phyloP scores from a whole-genome alignment of 2,888 invertebrate genomes.

The Conchocele bisecta region DNA sequence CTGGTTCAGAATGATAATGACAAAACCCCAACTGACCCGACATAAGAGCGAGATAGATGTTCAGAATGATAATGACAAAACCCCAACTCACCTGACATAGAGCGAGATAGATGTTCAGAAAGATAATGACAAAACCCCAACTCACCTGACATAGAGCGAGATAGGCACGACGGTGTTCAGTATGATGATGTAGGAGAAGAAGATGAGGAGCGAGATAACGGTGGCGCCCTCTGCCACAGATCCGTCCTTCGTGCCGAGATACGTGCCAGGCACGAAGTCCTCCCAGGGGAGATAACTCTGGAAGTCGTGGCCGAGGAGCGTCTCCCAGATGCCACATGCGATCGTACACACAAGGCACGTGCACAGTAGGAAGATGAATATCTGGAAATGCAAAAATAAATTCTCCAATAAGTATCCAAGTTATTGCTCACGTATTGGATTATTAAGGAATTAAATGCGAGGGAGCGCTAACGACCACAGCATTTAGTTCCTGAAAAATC shows the following conservation, averaged over 20 bases:
- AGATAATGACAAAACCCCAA: neutral
- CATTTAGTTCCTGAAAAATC: no score
- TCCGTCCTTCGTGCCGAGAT: constrained; percentile 53
- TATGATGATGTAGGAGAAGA: constrained; percentile 99
- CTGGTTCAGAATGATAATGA: no score
- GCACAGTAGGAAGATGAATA: constrained; percentile 98
- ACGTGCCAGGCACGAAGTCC: constrained; percentile 89
- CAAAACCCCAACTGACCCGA: no score
- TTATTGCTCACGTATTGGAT: no score
- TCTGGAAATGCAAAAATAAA: constrained; percentile 88
- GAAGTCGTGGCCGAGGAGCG: constrained; percentile 87
- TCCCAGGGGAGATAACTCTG: constrained; percentile 94
- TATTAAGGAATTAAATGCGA: no score
- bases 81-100: no score
- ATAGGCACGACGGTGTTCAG: constrained; percentile 99
- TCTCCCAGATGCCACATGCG: constrained; percentile 99
- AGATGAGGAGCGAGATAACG: constrained; percentile 97
- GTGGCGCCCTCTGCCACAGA: constrained; percentile 82
- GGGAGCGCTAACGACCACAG: no score
- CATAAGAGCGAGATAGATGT: no score
- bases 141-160: constrained; percentile 97
- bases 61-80: no score
- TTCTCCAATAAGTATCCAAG: no score
- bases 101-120: no score
- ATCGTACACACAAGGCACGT: constrained; percentile 99